Evolutionary conservation across 2,113 vertebrate species (phyloP).

Genomic region (Clarias macrocephalus): DNA sequence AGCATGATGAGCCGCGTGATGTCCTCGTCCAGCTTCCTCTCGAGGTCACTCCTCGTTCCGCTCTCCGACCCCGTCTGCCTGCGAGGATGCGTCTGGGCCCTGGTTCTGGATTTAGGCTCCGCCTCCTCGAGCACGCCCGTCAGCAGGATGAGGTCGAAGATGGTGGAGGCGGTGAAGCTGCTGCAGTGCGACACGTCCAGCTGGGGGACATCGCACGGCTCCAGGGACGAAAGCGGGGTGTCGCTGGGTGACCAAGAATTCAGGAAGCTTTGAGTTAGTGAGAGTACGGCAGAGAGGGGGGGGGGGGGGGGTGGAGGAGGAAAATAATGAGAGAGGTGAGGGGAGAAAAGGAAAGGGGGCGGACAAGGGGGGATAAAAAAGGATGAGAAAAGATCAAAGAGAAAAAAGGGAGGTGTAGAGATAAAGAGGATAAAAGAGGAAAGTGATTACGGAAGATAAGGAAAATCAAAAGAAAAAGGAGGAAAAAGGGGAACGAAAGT

Average conservation of each 20-base stretch:
- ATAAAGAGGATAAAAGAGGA: background rate
- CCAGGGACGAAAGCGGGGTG: constrained; percentile 73
- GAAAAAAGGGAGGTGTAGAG: background rate
- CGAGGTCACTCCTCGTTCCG: constrained; percentile 54
- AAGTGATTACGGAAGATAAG: background rate
- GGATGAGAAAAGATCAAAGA: constrained; percentile 17
- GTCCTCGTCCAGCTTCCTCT: constrained; percentile 65
- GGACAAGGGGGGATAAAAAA: constrained; percentile 11
- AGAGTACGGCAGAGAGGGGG: constrained; percentile 51
- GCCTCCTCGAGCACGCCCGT: constrained; percentile 75
- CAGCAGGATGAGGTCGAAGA: constrained; percentile 76
- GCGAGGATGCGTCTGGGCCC: background rate
- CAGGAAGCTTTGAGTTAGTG: constrained; percentile 80
- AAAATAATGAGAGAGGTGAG: constrained; percentile 34
- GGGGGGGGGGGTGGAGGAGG: constrained; percentile 26
- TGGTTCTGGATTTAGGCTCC: constrained; percentile 54
- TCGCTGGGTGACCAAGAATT: constrained; percentile 85
- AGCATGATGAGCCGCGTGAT: constrained; percentile 56
- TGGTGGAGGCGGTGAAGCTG: constrained; percentile 70
- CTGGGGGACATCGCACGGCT: constrained; percentile 70
- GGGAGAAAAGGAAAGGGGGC: constrained; percentile 46
- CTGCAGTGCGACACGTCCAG: constrained; percentile 68
- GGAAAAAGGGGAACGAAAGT: background rate
- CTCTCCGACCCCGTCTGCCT: constrained; percentile 58
- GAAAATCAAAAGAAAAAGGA: background rate